Base-by-base conservation (phyloP, 2,797 vertebrate genomes). In the Fistularia tabacaria region DNA sequence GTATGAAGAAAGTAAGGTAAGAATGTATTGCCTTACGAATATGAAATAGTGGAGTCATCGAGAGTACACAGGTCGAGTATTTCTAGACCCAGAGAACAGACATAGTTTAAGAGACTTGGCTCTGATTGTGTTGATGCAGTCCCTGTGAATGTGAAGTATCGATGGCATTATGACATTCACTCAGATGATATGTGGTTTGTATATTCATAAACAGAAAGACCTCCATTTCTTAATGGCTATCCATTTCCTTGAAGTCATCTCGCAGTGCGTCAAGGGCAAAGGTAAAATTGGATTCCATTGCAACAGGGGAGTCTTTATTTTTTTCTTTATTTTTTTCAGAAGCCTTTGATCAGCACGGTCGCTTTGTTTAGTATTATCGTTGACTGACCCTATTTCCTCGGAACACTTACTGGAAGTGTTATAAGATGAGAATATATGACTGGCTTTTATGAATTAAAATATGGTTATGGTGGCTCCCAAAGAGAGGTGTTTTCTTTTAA, bases 101-200 rank as follows among this genome's bases (percentile, higher is more conserved):
- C 69, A 55, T 1, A 9, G 41, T 45, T 81, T 56, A 67, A 51
- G 51, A 66, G 60, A 49, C 40, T 55, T 48, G 3, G 42, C 58
- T 73, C 44, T 42, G 13, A 38, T 72, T 74, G 66, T 80, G 66
- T 66, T 74, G 64, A 60, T 64, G 53, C 64, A 66, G 44, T 73
- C 49, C 48, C 36, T 46, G 48, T 54, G 69, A 75, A 64, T 59
- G 49, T 73, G 49, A 69, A 55, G 49, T 74, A 84, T 72, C 71
- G 78, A 85, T 69, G 71, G 69, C 63, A 71, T 64, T 69, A 54
- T 76, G 63, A 80, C 85, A 79, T 66, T 75, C 74, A 73, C 71
- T 72, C 59, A 48, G 64, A 78, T 81, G 69, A 83, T 62, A 8
- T 40, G 54, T 60, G 74, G 66, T 80, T 69, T 78, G 57, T 79